Conservation (phyloP, 2,888 invertebrate species). For the Cerceris rybyensis region DNA sequence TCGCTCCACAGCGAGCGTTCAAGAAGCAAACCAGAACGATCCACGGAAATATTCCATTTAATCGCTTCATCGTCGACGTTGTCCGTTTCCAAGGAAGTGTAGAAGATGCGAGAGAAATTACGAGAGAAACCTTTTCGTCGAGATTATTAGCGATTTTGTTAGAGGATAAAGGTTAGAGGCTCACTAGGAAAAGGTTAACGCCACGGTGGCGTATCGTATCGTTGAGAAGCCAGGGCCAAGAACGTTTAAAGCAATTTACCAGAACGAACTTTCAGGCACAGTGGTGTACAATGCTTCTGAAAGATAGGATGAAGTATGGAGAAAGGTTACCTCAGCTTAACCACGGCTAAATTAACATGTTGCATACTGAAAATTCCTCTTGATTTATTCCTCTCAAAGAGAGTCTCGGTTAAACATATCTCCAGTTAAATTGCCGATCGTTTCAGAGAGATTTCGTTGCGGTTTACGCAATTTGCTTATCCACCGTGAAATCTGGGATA, state of each 20-base stretch:
- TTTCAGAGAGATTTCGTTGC: not conserved
- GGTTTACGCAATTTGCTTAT: not conserved
- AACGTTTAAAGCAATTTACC: slow-evolving; percentile 61
- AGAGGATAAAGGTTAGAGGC: slow-evolving; percentile 49
- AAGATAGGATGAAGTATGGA: slow-evolving; percentile 33
- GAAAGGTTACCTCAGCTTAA: slow-evolving; percentile 28
- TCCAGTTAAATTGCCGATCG: slow-evolving; percentile 6
- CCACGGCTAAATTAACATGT: slow-evolving; percentile 24
- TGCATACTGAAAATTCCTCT: slow-evolving; percentile 10
- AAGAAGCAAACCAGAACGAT: not conserved
- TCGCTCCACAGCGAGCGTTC: not conserved
- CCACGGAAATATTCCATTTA: not conserved
- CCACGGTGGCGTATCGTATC: slow-evolving; percentile 48
- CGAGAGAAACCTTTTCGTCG: slow-evolving; percentile 2
- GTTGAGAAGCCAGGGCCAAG: slow-evolving; percentile 31
- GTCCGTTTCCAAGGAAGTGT: too few relatives aligned
- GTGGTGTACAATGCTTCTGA: slow-evolving; percentile 45
- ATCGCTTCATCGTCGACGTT: not conserved
- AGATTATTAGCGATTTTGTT: slow-evolving; percentile 50
- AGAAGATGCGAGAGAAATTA: not conserved
- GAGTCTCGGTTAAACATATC: slow-evolving; percentile 12
- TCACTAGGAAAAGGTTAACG: slow-evolving; percentile 52
- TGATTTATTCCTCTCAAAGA: slow-evolving; percentile 18
- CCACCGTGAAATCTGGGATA: not conserved
- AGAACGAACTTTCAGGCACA: slow-evolving; percentile 58